Conservation (phyloP, 2,797 vertebrate genomes). For the Amniataba percoides region DNA sequence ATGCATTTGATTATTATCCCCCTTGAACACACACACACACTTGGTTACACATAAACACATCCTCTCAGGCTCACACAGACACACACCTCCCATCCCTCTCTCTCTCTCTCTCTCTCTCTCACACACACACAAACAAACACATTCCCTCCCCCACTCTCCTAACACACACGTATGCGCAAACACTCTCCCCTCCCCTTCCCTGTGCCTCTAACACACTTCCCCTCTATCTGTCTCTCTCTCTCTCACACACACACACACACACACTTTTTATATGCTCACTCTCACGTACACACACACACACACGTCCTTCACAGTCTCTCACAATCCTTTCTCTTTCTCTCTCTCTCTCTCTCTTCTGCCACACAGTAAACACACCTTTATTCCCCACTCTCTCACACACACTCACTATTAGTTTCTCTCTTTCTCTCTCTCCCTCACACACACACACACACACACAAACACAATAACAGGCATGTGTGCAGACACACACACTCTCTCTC, state of each 20-base stretch:
- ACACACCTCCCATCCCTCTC: conserved; percentile 51
- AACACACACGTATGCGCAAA: conserved; percentile 78
- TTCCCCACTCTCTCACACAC: conserved; percentile 45
- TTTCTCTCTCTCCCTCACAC: conserved; percentile 19
- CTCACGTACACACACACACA: conserved; percentile 63
- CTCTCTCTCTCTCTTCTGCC: conserved; percentile 48
- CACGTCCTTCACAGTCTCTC: conserved; percentile 73
- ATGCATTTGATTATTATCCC: conserved; percentile 47
- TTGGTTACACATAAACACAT: conserved; percentile 72
- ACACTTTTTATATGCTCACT: conserved; percentile 69
- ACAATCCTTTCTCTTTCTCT: conserved; percentile 54
- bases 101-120: conserved; percentile 36
- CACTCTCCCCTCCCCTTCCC: conserved; percentile 81
- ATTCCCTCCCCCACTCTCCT: conserved; percentile 77
- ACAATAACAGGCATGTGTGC: conserved; percentile 34
- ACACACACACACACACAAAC: conserved; percentile 21
- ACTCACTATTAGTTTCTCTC: conserved; percentile 55
- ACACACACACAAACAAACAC: conserved; percentile 70
- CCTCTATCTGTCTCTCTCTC: conserved; percentile 74
- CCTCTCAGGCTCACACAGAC: conserved; percentile 53
- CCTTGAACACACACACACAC: conserved; percentile 47
- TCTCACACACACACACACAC: conserved; percentile 40
- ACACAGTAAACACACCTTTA: conserved; percentile 76
- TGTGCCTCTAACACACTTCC: conserved; percentile 84
- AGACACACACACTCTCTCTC: conserved; percentile 24